A percentile compares a stretch with the other conserved stretches of the same genome.
These are phyloP conservation scores for Pachycephala philippinensis DNA, from an alignment of 2,113 vertebrate species.

Conservation along the genomic window DNA sequence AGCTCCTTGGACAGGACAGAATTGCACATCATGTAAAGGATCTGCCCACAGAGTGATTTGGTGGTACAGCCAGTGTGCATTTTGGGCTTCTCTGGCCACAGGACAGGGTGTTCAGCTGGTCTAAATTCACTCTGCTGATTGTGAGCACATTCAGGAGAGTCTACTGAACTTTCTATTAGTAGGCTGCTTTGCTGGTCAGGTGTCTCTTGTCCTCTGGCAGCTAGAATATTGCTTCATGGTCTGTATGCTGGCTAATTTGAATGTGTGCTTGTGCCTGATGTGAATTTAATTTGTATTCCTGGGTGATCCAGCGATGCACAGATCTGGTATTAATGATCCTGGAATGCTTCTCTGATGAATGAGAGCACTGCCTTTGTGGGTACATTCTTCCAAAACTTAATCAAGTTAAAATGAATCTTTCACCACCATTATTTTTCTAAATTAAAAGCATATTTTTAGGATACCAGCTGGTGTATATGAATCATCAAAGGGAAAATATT, in stretches of 20 bases:
- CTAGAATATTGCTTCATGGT: not conserved
- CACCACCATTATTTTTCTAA: not conserved
- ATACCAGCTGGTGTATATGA: not conserved
- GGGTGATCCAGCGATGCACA: accelerated
- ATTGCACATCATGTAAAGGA: not conserved
- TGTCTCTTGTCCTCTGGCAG: not conserved
- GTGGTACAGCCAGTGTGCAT: not conserved
- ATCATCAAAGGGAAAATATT: not conserved
- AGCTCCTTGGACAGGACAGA: not conserved
- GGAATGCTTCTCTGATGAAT: not conserved
- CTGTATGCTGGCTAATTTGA: not conserved
- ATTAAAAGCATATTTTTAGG: not conserved
- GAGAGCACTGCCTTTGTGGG: not conserved
- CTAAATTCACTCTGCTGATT: not conserved
- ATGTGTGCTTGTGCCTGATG: not conserved
- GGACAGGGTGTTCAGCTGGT: not conserved
- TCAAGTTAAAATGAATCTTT: not conserved
- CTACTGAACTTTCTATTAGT: not conserved
- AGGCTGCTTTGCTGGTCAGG: not conserved
- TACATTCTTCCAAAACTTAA: not conserved
- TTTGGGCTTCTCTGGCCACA: not conserved
- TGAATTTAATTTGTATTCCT: not conserved
- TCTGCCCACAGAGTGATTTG: not conserved
- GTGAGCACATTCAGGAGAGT: not conserved
- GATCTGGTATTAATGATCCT: not conserved